phyloP scores from a whole-genome alignment of 1,140 invertebrate genomes.

The Medauroidea extradentata region DNA sequence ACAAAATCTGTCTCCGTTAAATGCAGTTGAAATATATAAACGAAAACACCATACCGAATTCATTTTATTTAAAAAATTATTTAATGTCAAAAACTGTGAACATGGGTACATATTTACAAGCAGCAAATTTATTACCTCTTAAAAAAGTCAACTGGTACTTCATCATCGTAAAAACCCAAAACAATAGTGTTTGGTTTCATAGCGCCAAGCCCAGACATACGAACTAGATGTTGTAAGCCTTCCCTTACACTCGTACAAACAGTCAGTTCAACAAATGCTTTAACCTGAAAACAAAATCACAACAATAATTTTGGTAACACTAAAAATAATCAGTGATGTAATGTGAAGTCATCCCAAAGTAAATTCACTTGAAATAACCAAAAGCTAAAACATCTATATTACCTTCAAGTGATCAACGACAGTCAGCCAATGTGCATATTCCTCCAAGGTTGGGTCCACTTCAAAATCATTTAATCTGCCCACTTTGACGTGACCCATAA shows the following conservation, averaged over 20 bases:
- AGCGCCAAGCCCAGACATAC: constrained; percentile 91
- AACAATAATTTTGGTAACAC: not conserved
- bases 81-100: no score
- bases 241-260: constrained; percentile 77
- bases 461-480: constrained; percentile 49
- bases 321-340: not conserved
- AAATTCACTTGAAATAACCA: no score
- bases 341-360: no score
- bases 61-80: no score
- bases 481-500: constrained; percentile 87
- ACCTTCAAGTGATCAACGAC: constrained; percentile 81
- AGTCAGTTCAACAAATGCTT: constrained; percentile 96
- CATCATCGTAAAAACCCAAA: constrained; percentile 82
- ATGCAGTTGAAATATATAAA: no score
- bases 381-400: constrained; percentile 11
- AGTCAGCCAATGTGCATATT: constrained; percentile 82
- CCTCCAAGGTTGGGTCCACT: constrained; percentile 66
- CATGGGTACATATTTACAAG: not conserved
- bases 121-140: constrained; percentile 39
- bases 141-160: constrained; percentile 71
- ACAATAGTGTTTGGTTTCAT: constrained; percentile 99
- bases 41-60: no score
- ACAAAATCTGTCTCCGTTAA: no score
- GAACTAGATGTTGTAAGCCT: constrained; percentile 87
- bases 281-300: constrained; percentile 55